phyloP scores from a whole-genome alignment of 2,888 invertebrate genomes.

The Ashinkailepas kermadecensis region DNA sequence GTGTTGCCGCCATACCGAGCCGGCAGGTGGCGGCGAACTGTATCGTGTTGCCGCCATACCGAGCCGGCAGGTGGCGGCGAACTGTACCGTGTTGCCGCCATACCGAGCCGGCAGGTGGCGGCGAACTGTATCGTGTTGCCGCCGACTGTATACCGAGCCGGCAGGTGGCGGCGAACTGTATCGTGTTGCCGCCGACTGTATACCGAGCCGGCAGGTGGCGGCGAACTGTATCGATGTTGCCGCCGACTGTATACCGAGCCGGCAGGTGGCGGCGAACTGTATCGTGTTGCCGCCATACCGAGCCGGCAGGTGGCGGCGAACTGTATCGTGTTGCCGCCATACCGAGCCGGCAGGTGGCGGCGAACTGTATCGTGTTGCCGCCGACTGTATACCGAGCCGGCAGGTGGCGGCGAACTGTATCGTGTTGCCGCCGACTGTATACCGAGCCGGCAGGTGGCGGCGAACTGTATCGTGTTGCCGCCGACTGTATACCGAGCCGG shows the following conservation, averaged over 20 bases:
- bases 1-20: too few relatives aligned
- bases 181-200: too few relatives aligned
- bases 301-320: slow-evolving; percentile 59
- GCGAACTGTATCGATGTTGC: slow-evolving; percentile 97
- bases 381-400: too few relatives aligned
- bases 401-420: slow-evolving; percentile 79
- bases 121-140: slow-evolving; percentile 98
- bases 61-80: too few relatives aligned
- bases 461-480: too few relatives aligned
- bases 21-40: slow-evolving; percentile 68
- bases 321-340: slow-evolving; percentile 92
- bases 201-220: slow-evolving; percentile 39
- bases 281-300: too few relatives aligned
- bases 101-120: slow-evolving; percentile 39
- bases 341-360: not conserved
- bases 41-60: slow-evolving; percentile 82
- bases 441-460: not conserved
- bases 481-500: too few relatives aligned
- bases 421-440: slow-evolving; percentile 88
- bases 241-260: slow-evolving; percentile 61
- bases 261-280: too few relatives aligned
- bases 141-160: slow-evolving; percentile 56
- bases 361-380: too few relatives aligned
- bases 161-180: too few relatives aligned
- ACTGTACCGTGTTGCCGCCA: too few relatives aligned